Evolutionary conservation across 37 sponge, comb jelly and placozoan genomes (phyloP), one percentile per base, ranked within the genome.

Genomic region (Halichondria panicea): DNA sequence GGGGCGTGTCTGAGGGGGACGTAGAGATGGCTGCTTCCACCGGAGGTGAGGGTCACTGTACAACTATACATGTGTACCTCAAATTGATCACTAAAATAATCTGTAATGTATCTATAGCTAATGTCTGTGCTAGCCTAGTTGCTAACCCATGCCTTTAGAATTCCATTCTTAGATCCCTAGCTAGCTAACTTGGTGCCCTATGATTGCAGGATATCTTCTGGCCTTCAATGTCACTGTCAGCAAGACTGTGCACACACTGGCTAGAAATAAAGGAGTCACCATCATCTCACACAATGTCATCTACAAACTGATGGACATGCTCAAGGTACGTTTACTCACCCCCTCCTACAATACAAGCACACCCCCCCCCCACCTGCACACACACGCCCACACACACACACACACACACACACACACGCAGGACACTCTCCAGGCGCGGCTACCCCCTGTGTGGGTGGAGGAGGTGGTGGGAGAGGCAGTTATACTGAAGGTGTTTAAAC

Each of bases 381-480:
- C 46, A 0, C 64, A 94, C 88, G 78, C 70, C 1, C 31, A n/a
- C n/a, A 31, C 37, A 12, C 57, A 46, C 64, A 4, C 31, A 30
- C 4, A 0, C 31, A n/a, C n/a, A 31, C 37, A 12, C 57, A 46
- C 64, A 4, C 31, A 30, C 4, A 0, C 46, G 1, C 64, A 94
- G 91, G 78, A 75, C 1, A 52, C 84, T 12, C 43, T 94, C 7
- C 79, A 84, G 68, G 36, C 57, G 2, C 7, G 19, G 24, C 76
- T 94, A 25, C 72, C 84, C 4, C 55, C 63, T 0, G 60, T 33
- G 27, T 62, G 60, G 42, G 86, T 91, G 73, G 88, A 87, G 50
- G 88, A 91, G 52, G 61, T 80, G 15, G 48, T 91, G 5, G 95
- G 95, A 40, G 91, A 91, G 73, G 95, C 92, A 8, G 69, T 68